Evolutionary conservation across 2,888 invertebrate species (phyloP).

Genomic region (Phengaris arion): DNA sequence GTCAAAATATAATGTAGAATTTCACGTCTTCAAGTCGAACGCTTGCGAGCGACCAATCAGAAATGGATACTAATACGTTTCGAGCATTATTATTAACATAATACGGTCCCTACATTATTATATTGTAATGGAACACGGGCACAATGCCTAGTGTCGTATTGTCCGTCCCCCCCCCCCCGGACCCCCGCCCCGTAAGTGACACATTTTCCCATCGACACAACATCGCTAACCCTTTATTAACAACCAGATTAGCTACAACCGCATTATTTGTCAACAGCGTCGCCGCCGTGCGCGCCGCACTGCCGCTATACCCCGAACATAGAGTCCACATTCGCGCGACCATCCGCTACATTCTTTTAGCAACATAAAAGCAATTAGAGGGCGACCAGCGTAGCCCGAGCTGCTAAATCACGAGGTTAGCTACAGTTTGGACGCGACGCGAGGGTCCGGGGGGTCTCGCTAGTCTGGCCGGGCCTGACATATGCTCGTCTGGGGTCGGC

Average conservation of each 20-base stretch:
- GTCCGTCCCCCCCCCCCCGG: background rate
- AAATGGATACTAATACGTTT: background rate
- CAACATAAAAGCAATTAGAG: conserved; percentile 66
- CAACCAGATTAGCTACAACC: conserved; percentile 57
- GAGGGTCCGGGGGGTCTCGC: conserved; percentile 42
- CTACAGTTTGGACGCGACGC: conserved; percentile 28
- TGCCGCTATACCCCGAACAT: conserved; percentile 38
- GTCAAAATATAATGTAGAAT: no score
- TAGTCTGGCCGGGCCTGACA: conserved; percentile 57
- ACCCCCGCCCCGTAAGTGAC: conserved; percentile 38
- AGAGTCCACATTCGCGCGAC: conserved; percentile 46
- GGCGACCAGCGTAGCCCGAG: conserved; percentile 49
- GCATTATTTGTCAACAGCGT: conserved; percentile 50
- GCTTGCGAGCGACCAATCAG: background rate
- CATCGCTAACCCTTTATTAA: conserved; percentile 48
- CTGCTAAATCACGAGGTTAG: conserved; percentile 40
- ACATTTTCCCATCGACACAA: conserved; percentile 44
- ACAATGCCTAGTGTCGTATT: background rate
- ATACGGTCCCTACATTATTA: conserved; percentile 11
- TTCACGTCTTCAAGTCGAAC: no score
- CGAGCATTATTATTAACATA: background rate
- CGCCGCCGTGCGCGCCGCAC: conserved; percentile 30
- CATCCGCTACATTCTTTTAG: conserved; percentile 43
- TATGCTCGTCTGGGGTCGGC: conserved; percentile 66
- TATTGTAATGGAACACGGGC: conserved; percentile 16